Evolutionary conservation across 1,140 invertebrate species (phyloP), one percentile per base, ranked within the genome.

Genomic region (Arion vulgaris): DNA sequence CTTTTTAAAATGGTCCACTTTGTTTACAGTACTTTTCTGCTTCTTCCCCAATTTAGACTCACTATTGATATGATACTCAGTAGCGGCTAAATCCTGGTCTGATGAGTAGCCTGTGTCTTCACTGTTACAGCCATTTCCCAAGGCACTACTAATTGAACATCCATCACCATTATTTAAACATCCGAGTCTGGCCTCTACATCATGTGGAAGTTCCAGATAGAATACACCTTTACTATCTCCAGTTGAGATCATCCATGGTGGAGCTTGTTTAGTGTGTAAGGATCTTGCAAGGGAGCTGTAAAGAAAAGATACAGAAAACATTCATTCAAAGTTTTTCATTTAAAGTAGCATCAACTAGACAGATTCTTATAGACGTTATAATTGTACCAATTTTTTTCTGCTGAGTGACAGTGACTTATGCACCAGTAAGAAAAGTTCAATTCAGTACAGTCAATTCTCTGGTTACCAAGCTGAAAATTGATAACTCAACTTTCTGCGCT

Each of bases 151-250:
- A 41, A 81, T 41, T 19, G 83, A 76, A 28, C 74, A 49, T 38
- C 71, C 72, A 26, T 81, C 57, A n/a, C 80, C 34, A 53, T 71
- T 62, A 68, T 82, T 74, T 19, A 38, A 34, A 5, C n/a, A 11
- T 23, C 32, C n/a, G 19, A 57, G 34, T 19, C 34, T 38, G 2
- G 69, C 32, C 28, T 77, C 77, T 9, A 39, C 68, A 17, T 26
- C 76, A 34, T 80, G 62, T 19, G 82, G 79, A 13, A 87, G 84
- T 66, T 88, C 85, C n/a, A 88, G 73, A 83, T 86, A 85, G 53
- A 88, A 88, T 5, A 88, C 57, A 51, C 85, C 83, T 38, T 85
- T 86, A 74, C 87, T 84, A 57, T 86, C 81, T 2, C 82, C 81
- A n/a, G 85, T 82, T 71, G 84, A 77, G 36, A 81, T 80, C 77